Base-by-base conservation (phyloP, 2,113 vertebrate species). In the Hippocampus guttulatus region DNA sequence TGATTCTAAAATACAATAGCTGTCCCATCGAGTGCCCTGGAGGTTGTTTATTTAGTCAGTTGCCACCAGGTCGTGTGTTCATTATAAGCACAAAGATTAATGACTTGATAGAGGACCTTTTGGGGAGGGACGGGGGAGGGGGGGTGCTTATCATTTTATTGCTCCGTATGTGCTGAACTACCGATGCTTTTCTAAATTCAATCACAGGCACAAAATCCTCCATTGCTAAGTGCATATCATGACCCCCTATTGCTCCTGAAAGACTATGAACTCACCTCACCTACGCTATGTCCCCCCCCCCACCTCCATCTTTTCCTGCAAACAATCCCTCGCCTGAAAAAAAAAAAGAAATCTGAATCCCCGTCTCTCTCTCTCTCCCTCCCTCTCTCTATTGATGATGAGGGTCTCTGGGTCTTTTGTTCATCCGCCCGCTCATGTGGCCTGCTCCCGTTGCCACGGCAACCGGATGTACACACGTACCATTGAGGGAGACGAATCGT, bases 331-430 rank as follows among this genome's bases (percentile, higher is more conserved):
- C 67, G 10, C 82, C 81, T 72, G 9, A 9, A 45, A 49, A 49
- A 45, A 54, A 55, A 54, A 87, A 87, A 88, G 74, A 88, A 89
- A 83, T 86, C 69, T 47, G 81, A 85, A 82, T 85, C 81, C 82
- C 25, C 20, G 68, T 71, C 70, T 74, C 25, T 27, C 70, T 74
- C 67, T 38, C 57, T 64, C 62, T 30, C 49, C 43, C 67, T 74
- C 51, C 71, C 66, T 73, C 15, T 76, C 1, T 72, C 33, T 38
- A 38, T 38, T 38, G 33, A 38, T 75, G 77, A 74, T 83, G 70
- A 82, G 77, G 85, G 78, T 87, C 84, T 87, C 74, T 83, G 71
- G 76, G 73, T 85, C 88, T 88, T 91, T 89, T 89, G 86, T 90
- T 90, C 89, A 87, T 79, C 84, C 79, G 75, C 79, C 76, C 74